These are phyloP conservation scores for Periophthalmus modestus DNA, from an alignment of 2,113 vertebrate genomes.

Conservation along the genomic window DNA sequence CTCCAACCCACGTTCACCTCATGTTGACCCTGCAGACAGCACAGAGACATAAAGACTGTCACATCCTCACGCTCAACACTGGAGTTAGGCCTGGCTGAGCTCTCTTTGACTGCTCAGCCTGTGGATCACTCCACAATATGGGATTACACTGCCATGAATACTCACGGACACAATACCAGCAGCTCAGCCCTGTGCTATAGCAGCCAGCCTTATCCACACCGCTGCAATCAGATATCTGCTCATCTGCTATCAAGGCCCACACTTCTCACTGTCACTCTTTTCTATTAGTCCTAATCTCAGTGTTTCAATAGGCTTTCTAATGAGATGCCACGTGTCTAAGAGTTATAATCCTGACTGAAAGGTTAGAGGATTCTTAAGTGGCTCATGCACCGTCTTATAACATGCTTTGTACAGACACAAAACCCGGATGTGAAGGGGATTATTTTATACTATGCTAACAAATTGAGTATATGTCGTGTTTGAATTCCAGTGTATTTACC, in stretches of 20 bases:
- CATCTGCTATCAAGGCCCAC: conserved; percentile 45
- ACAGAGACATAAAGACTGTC: conserved; percentile 27
- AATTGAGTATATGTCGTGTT: neutral
- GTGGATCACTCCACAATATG: conserved; percentile 76
- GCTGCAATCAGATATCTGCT: conserved; percentile 54
- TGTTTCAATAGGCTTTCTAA: conserved; percentile 39
- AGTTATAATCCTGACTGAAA: conserved; percentile 57
- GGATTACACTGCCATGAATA: conserved; percentile 74
- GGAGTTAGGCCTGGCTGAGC: conserved; percentile 63
- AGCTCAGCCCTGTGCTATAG: conserved; percentile 56
- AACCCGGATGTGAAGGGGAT: conserved; percentile 18
- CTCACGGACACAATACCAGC: conserved; percentile 66
- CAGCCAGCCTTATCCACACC: conserved; percentile 53
- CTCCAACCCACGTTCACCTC: conserved; percentile 49
- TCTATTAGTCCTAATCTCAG: conserved; percentile 27
- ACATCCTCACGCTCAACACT: conserved; percentile 50
- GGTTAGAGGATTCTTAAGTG: conserved; percentile 12
- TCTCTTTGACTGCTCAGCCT: conserved; percentile 68
- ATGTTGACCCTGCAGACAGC: conserved; percentile 60
- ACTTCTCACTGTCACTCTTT: conserved; percentile 42
- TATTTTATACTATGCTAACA: conserved; percentile 4
- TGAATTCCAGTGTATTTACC: neutral
- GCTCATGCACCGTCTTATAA: conserved; percentile 19
- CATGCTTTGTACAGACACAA: conserved; percentile 12
- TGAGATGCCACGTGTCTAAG: conserved; percentile 34